A percentile compares a stretch with the other conserved stretches of the same genome.
These are phyloP conservation scores for Picus viridis DNA, from an alignment of 2,797 vertebrate species.

Conservation along the genomic window DNA sequence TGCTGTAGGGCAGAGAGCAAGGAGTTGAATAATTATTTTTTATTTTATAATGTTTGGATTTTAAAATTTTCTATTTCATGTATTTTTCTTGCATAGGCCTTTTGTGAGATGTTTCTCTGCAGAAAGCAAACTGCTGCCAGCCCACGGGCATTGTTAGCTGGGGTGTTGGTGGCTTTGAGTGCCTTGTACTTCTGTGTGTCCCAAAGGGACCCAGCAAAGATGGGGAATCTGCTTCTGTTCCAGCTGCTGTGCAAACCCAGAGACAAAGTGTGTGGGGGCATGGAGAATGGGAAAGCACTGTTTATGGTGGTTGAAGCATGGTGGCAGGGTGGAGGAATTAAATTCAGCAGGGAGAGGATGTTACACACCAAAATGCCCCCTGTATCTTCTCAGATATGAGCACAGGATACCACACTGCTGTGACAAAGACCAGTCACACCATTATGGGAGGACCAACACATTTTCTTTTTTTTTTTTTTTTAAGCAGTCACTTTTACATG, in stretches of 20 bases:
- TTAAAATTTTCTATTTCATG: not conserved
- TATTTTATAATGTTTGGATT: too few relatives aligned
- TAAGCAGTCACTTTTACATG: not conserved
- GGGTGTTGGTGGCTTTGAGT: not conserved
- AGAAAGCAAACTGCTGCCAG: not conserved
- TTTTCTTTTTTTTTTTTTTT: not conserved
- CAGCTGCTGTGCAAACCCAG: not conserved
- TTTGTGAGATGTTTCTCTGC: not conserved
- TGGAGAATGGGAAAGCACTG: not conserved
- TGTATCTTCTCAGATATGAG: accelerated
- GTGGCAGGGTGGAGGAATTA: not conserved
- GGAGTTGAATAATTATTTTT: not conserved
- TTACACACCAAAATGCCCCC: not conserved
- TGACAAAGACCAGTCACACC: not conserved
- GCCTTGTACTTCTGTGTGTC: not conserved
- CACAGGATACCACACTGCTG: not conserved
- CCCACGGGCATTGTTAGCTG: accelerated
- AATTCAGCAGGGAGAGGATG: not conserved
- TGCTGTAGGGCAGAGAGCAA: not conserved
- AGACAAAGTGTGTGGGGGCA: accelerated
- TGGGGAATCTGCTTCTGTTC: not conserved
- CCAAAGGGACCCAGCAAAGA: not conserved
- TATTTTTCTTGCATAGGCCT: not conserved
- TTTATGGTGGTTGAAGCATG: not conserved
- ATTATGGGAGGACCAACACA: accelerated